Evolutionary conservation across 2,113 vertebrate genomes (phyloP).

Genomic region (Psilopogon haemacephalus): DNA sequence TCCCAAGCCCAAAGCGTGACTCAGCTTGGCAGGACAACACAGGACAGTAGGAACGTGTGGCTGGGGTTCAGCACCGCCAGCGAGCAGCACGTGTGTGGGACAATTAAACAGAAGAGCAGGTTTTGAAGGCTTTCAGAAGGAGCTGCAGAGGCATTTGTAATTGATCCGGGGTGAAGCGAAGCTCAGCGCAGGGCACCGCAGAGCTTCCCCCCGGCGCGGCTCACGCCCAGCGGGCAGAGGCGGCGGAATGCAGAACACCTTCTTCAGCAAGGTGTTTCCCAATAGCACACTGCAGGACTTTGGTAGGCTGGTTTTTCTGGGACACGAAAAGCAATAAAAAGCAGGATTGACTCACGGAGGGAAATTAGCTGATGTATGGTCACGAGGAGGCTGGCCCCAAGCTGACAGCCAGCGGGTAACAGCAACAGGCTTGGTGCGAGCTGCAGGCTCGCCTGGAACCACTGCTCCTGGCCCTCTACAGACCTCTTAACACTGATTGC

Average conservation of each 20-base stretch:
- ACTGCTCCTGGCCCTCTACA: not conserved
- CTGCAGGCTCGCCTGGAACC: not conserved
- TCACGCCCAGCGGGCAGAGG: not conserved
- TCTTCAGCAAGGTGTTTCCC: slow-evolving; percentile 13
- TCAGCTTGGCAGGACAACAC: not conserved
- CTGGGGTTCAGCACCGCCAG: not conserved
- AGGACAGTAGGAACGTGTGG: rapidly evolving
- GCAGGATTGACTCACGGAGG: slow-evolving; percentile 50
- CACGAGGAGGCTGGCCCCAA: slow-evolving; percentile 21
- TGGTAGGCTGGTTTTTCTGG: slow-evolving; percentile 27
- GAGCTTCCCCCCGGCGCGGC: too few relatives aligned
- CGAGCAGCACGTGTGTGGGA: not conserved
- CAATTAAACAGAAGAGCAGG: not conserved
- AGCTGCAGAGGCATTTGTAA: not conserved
- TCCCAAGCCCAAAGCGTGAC: not conserved
- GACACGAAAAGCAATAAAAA: slow-evolving; percentile 42
- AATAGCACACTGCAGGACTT: not conserved
- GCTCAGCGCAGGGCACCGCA: not conserved
- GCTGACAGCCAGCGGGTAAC: not conserved
- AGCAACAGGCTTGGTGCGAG: not conserved
- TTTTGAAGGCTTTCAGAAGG: not conserved
- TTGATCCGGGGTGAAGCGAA: not conserved
- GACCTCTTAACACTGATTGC: not conserved
- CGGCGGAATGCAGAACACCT: not conserved
- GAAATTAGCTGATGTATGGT: slow-evolving; percentile 48